Base-by-base conservation (phyloP, 2,888 invertebrate genomes). In the Autographa gamma region DNA sequence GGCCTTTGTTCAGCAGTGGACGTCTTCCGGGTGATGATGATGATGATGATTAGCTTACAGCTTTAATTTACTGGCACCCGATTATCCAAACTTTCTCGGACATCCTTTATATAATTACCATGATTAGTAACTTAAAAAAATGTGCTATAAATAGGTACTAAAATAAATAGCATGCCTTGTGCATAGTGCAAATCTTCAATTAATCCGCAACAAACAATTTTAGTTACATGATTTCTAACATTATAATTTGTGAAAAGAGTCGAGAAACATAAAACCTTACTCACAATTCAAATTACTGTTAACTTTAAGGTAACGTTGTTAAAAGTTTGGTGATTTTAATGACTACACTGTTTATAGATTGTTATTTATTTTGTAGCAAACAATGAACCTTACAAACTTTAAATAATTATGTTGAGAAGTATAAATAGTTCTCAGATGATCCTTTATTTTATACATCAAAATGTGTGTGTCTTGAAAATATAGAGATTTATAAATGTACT, bases 291-390 rank as follows among this genome's bases (percentile, higher is more conserved):
- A 32, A 54, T 25, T 71, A 54, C 13, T 63, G n/a, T n/a, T n/a
- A n/a, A n/a, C n/a, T 52, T 43, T 54, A 14, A 56, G 16, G 38
- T 52, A 63, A 52, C 62, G 18, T 63, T 63, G 63, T 63, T 63
- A 59, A 59, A 59, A 59, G 31, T 59, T 59, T 11, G 59, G 16
- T 16, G 31, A 32, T 31, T n/a, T 43, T 62, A 62, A 62, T 62
- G 61, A 62, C 16, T 48, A n/a, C 43, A n/a, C 25, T 14, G 31
- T 25, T 48, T 62, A 19, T 9, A 38, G 52, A n/a, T 25, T 25
- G 25, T 25, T 4, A 13, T 19, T 59, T 41, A 13, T 56, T 56
- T 25, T 56, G 25, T 56, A 19, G 1, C 25, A 13, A 54, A 56
- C 19, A 56, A 25, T 56, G 54, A 19, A 13, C 25, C 6, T 14